Conservation (phyloP, 2,888 invertebrate species). For the Atethmia centrago region DNA sequence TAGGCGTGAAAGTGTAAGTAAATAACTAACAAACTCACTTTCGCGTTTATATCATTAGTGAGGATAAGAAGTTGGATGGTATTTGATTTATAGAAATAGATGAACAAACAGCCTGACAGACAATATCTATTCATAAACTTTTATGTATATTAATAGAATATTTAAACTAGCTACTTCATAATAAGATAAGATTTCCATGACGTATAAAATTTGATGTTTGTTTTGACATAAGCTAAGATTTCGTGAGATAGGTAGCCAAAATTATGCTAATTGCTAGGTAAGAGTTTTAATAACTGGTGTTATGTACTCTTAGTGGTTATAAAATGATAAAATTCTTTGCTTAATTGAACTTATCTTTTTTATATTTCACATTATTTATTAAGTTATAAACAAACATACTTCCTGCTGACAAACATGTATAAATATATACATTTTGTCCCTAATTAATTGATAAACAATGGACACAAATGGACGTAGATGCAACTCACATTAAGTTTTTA, state of each 20-base stretch:
- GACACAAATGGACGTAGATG: too few species aligned
- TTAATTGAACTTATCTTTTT: too few species aligned
- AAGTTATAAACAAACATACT: too few species aligned
- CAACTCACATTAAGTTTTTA: not conserved
- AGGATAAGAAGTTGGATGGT: not conserved
- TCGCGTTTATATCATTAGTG: too few species aligned
- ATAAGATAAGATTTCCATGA: conserved; percentile 58
- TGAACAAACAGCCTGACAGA: conserved; percentile 5
- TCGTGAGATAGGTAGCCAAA: conserved; percentile 18
- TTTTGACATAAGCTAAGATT: conserved; percentile 37
- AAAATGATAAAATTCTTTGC: not conserved
- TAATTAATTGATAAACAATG: too few species aligned
- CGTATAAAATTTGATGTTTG: conserved; percentile 49
- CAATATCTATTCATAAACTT: not conserved
- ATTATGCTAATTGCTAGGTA: not conserved
- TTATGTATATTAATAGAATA: conserved; percentile 44
- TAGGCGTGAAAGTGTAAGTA: too few species aligned
- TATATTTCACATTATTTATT: too few species aligned
- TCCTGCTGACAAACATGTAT: too few species aligned
- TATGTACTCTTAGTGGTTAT: conserved; percentile 1
- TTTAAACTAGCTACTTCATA: conserved; percentile 32
- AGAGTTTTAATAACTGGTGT: conserved; percentile 7
- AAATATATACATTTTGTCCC: too few species aligned
- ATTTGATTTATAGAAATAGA: conserved; percentile 11
- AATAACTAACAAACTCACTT: too few species aligned